A percentile compares a stretch with the other conserved stretches of the same genome.
Conservation (phyloP, 2,113 vertebrate genomes). For the Brachirus orientalis region DNA sequence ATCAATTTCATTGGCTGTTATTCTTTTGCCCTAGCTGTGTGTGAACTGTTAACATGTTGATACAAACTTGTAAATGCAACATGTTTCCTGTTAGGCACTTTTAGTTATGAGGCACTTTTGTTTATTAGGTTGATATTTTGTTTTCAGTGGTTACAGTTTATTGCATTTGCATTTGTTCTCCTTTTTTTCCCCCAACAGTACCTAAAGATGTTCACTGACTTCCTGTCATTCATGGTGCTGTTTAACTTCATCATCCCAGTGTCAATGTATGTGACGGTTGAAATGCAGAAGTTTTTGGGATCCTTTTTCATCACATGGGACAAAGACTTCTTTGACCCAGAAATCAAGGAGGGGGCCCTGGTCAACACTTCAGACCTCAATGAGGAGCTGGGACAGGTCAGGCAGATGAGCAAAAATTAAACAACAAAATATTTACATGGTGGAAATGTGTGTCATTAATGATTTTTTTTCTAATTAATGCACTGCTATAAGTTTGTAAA, state of each 20-base stretch:
- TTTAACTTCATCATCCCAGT: slow-evolving; percentile 99
- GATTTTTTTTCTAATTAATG: too few relatives aligned
- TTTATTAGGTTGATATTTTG: too few relatives aligned
- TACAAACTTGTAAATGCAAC: background rate
- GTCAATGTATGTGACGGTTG: slow-evolving; percentile 99
- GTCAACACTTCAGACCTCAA: slow-evolving; percentile 99
- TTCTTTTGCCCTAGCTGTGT: background rate
- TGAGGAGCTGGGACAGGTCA: slow-evolving; percentile 97
- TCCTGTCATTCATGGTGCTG: slow-evolving; percentile 98
- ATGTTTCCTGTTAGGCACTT: background rate
- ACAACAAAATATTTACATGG: too few relatives aligned
- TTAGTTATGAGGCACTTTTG: background rate
- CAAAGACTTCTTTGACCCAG: slow-evolving; percentile 93
- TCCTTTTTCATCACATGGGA: slow-evolving; percentile 99
- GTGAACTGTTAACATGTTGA: slow-evolving; percentile 2
- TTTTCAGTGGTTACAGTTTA: background rate
- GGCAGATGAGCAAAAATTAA: background rate
- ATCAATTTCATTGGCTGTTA: slow-evolving; percentile 31
- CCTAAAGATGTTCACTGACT: slow-evolving; percentile 97
- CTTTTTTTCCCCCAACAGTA: slow-evolving; percentile 79
- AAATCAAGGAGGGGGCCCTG: slow-evolving; percentile 92
- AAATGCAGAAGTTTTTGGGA: slow-evolving; percentile 99
- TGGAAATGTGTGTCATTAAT: too few relatives aligned
- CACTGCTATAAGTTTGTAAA: too few relatives aligned
- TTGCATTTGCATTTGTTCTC: background rate